Evolutionary conservation across 2,113 vertebrate species (phyloP), one percentile per base, ranked within the genome.

Genomic region (Dromiciops gliroides): DNA sequence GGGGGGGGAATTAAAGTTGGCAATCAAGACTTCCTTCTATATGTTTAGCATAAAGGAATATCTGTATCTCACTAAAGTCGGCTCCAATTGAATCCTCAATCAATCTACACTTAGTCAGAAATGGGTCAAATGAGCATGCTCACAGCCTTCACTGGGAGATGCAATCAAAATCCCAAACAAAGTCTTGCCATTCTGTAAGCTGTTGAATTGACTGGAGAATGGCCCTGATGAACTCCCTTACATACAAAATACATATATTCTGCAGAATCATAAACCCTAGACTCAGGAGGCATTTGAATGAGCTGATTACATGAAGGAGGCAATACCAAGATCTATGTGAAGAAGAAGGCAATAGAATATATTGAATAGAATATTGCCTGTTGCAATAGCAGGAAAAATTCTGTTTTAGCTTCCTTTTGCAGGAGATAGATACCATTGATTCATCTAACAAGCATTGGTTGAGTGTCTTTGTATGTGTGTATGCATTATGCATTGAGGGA

Each of bases 211-310:
- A 44, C 37, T 22, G 67, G 37, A 7, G n/a, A 83, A 44, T 44
- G 14, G 37, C 6, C n/a, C 11, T 83, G 67, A 22, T 83, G 67
- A 83, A 8, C n/a, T 19, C 67, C 67, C 19, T 23, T 23, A 22
- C 19, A 44, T 90, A 92, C 89, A 94, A 98, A 96, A 97, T 89
- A 96, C 92, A 97, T 92, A 97, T 96, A 97, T 95, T 96, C 75
- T 96, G 95, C 94, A 96, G 96, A 97, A 94, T 95, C 92, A 95
- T 94, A 96, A 96, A 97, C 95, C 96, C 94, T 91, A 93, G 93
- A 92, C 96, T 97, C 96, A 97, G 97, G 94, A 90, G 96, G 60
- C 91, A 94, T 96, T 97, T 96, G 97, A 95, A 97, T 97, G 31
- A 51, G 92, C 90, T 94, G 96, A 97, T 96, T 96, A 95, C 96